Base-by-base conservation (phyloP, 1,140 invertebrate species). In the Microplitis demolitor region DNA sequence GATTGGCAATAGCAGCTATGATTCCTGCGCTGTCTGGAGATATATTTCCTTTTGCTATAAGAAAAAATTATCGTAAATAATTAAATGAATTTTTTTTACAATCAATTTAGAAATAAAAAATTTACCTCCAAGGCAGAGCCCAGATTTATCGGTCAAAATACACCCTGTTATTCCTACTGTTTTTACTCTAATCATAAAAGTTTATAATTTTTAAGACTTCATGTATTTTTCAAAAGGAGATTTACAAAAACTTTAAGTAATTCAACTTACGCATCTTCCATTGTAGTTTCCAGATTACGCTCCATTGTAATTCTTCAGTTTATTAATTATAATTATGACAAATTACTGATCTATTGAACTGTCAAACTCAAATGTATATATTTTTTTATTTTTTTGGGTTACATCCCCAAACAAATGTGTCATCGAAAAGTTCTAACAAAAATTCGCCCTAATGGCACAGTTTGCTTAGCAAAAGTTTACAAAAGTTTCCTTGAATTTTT, bases 91-190 rank as follows among this genome's bases (percentile, higher is more conserved):
- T 34, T 73, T 62, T 64, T 31, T 62, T 68, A 8, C n/a, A 54
- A 58, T n/a, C 34, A 34, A 70, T 66, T 54, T 13, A 5, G 8
- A 14, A 37, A 66, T 61, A 53, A 56, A 61, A 5, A 54, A 56
- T 24, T 70, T 79, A 87, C 87, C 82, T 82, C 83, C 86, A 69
- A 88, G 80, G 72, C 85, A 88, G 62, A 88, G 79, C 63, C 87
- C 87, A 66, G 82, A 78, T 69, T 83, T 80, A 76, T 88, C 86
- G 4, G 85, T 79, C 56, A 87, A 77, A 66, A 88, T 74, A 62
- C 85, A 87, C 14, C 87, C 86, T 13, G 82, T 74, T 14, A 85
- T 79, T 35, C 78, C 77, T 63, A 82, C 81, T 0, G 33, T 72
- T 61, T 79, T 82, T 56, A 76, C 79, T 33, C 86, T 9, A 68